phyloP scores from a whole-genome alignment of 2,888 invertebrate genomes.

The Diarsia dahlii region DNA sequence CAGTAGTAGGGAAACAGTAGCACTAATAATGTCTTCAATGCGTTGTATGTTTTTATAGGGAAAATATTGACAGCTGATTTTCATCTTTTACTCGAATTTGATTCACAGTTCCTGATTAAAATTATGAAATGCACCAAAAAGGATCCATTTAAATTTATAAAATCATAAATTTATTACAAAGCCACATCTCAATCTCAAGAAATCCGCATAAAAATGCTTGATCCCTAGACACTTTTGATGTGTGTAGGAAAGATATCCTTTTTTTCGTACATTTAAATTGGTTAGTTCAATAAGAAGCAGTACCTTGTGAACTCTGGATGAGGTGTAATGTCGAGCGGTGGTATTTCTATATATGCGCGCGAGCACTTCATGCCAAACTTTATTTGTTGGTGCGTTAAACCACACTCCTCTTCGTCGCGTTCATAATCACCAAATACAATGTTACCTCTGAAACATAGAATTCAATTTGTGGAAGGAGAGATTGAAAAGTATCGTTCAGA shows the following conservation, averaged over 20 bases:
- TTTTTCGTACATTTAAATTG: not conserved
- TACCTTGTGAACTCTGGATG: constrained; percentile 86
- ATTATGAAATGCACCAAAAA: too few relatives aligned
- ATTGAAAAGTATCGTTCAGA: not conserved
- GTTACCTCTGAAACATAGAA: constrained; percentile 74
- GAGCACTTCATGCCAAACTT: constrained; percentile 77
- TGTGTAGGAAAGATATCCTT: not conserved
- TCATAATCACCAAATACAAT: constrained; percentile 86
- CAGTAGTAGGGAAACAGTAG: too few relatives aligned
- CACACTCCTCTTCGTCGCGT: constrained; percentile 83
- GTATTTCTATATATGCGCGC: constrained; percentile 83
- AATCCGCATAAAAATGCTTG: too few relatives aligned
- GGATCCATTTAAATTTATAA: too few relatives aligned
- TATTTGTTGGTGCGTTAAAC: constrained; percentile 73
- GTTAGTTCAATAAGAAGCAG: not conserved
- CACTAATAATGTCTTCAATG: too few relatives aligned
- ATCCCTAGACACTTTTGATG: too few relatives aligned
- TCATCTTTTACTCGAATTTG: too few relatives aligned
- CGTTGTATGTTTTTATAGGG: too few relatives aligned
- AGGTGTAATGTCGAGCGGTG: constrained; percentile 77
- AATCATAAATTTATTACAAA: too few relatives aligned
- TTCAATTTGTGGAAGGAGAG: not conserved
- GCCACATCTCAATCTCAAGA: too few relatives aligned
- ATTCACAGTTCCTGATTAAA: too few relatives aligned
- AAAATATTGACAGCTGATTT: too few relatives aligned